Evolutionary conservation across 2,797 vertebrate species (phyloP), one percentile per base, ranked within the genome.

Genomic region (Cichlasoma orientale): DNA sequence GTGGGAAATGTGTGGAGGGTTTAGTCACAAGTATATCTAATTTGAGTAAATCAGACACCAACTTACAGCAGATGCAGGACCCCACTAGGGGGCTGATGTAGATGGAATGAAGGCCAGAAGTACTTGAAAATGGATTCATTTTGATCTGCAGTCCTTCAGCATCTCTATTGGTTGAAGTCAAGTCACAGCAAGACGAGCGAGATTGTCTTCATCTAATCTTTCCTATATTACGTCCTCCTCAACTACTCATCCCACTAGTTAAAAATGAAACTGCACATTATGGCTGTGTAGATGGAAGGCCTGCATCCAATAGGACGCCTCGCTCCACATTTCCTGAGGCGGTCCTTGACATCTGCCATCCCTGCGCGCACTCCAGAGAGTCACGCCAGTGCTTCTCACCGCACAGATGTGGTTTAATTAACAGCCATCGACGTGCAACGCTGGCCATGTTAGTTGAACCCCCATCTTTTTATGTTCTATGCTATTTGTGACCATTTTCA

Each of bases 21-120:
- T 87, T 82, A 89, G 85, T 92, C 85, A 86, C 84, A 87, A 92
- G 85, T 90, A 88, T 87, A 84, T 93, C 88, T 92, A 90, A 93
- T 93, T 90, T 89, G 88, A 89, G 82, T 70, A 79, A 87, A 91
- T 92, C 86, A 83, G 86, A 91, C 71, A 87, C 56, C 77, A 74
- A 88, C 79, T 82, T 82, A 75, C 44, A 82, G 84, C 83, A 79
- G 84, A 85, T 82, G 69, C 68, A 83, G 71, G 73, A 82, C 74
- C 82, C 53, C 53, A 38, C 72, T 68, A 7, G 74, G 82, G 80
- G 82, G 33, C 76, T 25, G 78, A 56, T 73, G 55, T 31, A 59
- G 78, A 83, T 18, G 25, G 74, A 74, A 82, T 52, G 21, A n/a
- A 75, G 52, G 56, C 54, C 19, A 11, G 77, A 77, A 73, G 61